These are phyloP conservation scores for Hoplostethus atlanticus DNA, from an alignment of 2,797 vertebrate genomes.

Conservation along the genomic window DNA sequence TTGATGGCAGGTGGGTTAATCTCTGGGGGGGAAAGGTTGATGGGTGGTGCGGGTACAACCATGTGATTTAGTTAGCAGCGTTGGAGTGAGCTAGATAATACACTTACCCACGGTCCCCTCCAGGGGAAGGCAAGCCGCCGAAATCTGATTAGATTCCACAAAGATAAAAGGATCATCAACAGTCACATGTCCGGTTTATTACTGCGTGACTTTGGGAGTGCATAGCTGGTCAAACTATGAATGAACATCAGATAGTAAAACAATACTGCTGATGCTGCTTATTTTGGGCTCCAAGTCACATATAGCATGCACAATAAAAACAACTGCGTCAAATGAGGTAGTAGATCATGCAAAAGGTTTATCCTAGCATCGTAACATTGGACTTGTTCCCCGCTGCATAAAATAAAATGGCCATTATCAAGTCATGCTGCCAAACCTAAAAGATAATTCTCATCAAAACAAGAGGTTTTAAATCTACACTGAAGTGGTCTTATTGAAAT, in stretches of 20 bases:
- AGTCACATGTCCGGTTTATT: conserved; percentile 72
- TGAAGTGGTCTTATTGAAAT: too few species aligned
- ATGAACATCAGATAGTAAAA: conserved; percentile 64
- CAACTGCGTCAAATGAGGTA: too few species aligned
- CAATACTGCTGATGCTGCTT: conserved; percentile 3
- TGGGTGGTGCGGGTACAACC: conserved; percentile 38
- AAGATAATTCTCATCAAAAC: too few species aligned
- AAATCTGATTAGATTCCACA: conserved; percentile 80
- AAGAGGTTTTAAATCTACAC: too few species aligned
- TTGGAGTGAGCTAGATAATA: conserved; percentile 81
- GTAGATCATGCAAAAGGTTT: too few species aligned
- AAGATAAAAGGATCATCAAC: conserved; percentile 74
- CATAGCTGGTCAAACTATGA: conserved; percentile 27
- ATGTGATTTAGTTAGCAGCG: conserved; percentile 69
- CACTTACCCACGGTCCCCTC: conserved; percentile 73
- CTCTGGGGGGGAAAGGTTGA: conserved; percentile 60
- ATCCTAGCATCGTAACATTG: too few species aligned
- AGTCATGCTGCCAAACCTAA: too few species aligned
- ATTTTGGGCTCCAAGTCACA: too few species aligned
- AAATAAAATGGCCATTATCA: too few species aligned
- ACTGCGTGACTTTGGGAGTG: conserved; percentile 60
- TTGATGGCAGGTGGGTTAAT: conserved; percentile 48
- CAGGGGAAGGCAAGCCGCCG: conserved; percentile 54
- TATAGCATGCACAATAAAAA: too few species aligned
- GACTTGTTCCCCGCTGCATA: too few species aligned